Base-by-base conservation (phyloP, 2,888 invertebrate species). In the Itoplectis maculator region DNA sequence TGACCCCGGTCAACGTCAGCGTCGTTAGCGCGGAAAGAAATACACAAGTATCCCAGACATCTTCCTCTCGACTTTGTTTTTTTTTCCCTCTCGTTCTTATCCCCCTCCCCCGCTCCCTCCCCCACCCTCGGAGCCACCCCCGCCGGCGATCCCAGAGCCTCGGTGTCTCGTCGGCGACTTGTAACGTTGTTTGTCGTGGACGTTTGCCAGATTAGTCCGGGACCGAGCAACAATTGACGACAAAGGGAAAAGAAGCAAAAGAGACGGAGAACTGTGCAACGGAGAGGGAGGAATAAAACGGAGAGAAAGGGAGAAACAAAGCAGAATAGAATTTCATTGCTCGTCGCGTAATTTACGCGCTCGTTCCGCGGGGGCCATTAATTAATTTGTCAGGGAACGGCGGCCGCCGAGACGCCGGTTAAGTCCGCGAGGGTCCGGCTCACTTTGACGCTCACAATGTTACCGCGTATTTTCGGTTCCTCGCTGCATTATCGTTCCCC, bases 331-430 rank as follows among this genome's bases (percentile, higher is more conserved):
- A 51, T 20, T 73, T 15, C 35, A 49, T 54, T 47, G 47, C 29
- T 51, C 56, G 51, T 49, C 13, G 18, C 6, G n/a, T 45, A 15
- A 35, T 69, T 1, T n/a, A 13, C 45, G 20, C 29, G 13, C 9
- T 23, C 45, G n/a, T 37, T 51, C 69, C 45, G 66, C 70, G 59
- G 66, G n/a, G 73, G 65, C 69, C 75, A 78, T 83, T 81, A 79
- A 84, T 84, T 84, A 84, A 84, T 84, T 84, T 73, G 81, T 83
- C 83, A 79, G 68, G 51, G 29, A 37, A 59, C 29, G 79, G 65
- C 82, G 77, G 59, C 59, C 42, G 29, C 7, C 13, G 13, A 5
- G n/a, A 47, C 29, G 29, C 3, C 29, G 5, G 29, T 29, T 5
- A 5, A 29, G 37, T 65, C 35, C 18, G 18, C 69, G 72, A 45